Conservation (phyloP, 53 echinoderm and acorn worm species). For the Stichopus horrens region DNA sequence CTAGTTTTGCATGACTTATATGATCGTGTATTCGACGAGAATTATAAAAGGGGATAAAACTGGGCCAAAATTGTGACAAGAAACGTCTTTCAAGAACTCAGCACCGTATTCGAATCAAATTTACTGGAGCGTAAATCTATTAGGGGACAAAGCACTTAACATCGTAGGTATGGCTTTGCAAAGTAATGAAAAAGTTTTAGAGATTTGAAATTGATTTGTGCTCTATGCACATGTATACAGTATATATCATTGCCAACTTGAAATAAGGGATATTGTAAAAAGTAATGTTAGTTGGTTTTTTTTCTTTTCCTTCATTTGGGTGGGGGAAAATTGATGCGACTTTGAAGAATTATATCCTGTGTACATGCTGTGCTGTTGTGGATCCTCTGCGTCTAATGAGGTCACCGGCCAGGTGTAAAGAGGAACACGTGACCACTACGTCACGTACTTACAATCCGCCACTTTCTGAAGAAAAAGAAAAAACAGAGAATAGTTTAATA, state of each 20-base stretch:
- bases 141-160: not conserved
- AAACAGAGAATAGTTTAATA: not conserved
- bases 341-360: not conserved
- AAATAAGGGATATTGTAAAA: too few relatives aligned
- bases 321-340: not conserved
- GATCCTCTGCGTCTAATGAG: slow-evolving; percentile 4
- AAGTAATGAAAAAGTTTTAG: not conserved
- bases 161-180: too few relatives aligned
- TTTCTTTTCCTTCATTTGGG: too few relatives aligned
- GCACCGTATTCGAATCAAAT: not conserved
- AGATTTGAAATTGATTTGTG: not conserved
- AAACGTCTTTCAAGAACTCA: not conserved
- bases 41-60: not conserved
- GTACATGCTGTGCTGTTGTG: slow-evolving; percentile 16
- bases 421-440: slow-evolving; percentile 7
- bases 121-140: not conserved
- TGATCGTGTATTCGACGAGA: too few relatives aligned
- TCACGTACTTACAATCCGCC: not conserved
- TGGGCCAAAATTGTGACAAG: not conserved
- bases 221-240: too few relatives aligned
- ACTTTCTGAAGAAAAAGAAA: not conserved
- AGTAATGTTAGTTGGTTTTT: too few relatives aligned
- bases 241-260: too few relatives aligned
- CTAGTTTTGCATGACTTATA: too few relatives aligned
- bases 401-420: slow-evolving; percentile 24